Evolutionary conservation across 92 coral and sea anemone genomes (phyloP).

Genomic region (Pocillopora meandrina): DNA sequence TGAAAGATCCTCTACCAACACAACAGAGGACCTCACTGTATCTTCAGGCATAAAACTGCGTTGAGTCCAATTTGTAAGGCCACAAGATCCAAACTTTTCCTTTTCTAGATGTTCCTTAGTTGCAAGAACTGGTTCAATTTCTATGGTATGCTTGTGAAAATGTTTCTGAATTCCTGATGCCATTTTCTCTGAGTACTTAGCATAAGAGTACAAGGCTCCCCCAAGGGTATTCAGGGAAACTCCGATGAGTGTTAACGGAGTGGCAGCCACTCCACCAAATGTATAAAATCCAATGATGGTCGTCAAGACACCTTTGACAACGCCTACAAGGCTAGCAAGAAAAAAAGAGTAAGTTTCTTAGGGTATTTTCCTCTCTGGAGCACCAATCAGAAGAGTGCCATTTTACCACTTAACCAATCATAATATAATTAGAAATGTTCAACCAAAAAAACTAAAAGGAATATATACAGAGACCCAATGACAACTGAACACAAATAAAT

Average conservation of each 20-base stretch:
- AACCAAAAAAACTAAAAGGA: too few species aligned
- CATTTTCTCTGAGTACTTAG: conserved; percentile 81
- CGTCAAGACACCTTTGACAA: conserved; percentile 88
- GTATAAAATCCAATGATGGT: conserved; percentile 94
- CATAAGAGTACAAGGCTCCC: conserved; percentile 75
- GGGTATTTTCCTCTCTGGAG: background rate
- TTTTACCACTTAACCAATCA: too few species aligned
- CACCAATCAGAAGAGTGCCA: too few species aligned
- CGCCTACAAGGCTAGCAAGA: conserved; percentile 88
- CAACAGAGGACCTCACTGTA: background rate
- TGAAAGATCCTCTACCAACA: background rate
- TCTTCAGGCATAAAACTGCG: conserved; percentile 8
- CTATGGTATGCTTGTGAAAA: conserved; percentile 47
- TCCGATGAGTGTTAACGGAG: conserved; percentile 67
- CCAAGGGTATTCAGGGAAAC: conserved; percentile 79
- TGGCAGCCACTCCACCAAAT: conserved; percentile 92
- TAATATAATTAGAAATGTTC: too few species aligned
- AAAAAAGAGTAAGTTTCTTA: background rate
- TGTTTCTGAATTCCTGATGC: conserved; percentile 63
- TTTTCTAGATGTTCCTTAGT: background rate
- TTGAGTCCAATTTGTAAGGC: background rate
- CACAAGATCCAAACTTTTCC: conserved; percentile 6
- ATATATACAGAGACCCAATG: too few species aligned
- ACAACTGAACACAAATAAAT: too few species aligned
- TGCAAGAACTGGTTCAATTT: conserved; percentile 5